Evolutionary conservation across 2,888 invertebrate species (phyloP), one percentile per base, ranked within the genome.

Genomic region (Cephonodes hylas): DNA sequence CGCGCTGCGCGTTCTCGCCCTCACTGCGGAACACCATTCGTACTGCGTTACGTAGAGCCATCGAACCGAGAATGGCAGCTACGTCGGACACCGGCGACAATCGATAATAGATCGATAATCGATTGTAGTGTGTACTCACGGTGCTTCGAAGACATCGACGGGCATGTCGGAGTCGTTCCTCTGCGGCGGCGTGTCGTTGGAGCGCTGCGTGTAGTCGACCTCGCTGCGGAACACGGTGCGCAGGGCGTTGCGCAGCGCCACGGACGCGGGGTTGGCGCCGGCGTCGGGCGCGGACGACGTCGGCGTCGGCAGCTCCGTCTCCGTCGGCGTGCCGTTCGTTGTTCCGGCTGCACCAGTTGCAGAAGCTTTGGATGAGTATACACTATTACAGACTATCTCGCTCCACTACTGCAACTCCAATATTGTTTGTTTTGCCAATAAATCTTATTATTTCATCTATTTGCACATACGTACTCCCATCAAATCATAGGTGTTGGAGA

Each of bases 271-370:
- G 62, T 82, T 84, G 62, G 75, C 78, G 34, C 65, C 74, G 18
- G 79, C 69, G 18, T 86, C 89, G 1, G 89, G 89, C 0, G 88
- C 85, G 0, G 85, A 81, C 0, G 90, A 88, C 18, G 92, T 92
- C 0, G 91, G 92, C 1, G 93, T 92, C 0, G 89, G 85, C 1
- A 88, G 77, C 44, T 92, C 93, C 0, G 89, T 85, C 60, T 91
- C 92, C 0, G 86, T 83, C 0, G 91, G 91, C 0, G 90, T 84
- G 0, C 79, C 89, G 62, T 84, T 84, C 0, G 72, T 81, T 0
- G 88, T 83, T 15, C 76, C 79, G 0, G 71, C 45, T 18, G 75
- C 67, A 1, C 81, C 81, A 60, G 67, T 76, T 56, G 80, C 60
- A 4, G 71, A 63, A 3, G 68, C 68, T 63, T 53, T n/a, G 0